A percentile compares a stretch with the other conserved stretches of the same genome.
Evolutionary conservation across 2,888 invertebrate genomes (phyloP).

Genomic region (Mellilla xanthometata): DNA sequence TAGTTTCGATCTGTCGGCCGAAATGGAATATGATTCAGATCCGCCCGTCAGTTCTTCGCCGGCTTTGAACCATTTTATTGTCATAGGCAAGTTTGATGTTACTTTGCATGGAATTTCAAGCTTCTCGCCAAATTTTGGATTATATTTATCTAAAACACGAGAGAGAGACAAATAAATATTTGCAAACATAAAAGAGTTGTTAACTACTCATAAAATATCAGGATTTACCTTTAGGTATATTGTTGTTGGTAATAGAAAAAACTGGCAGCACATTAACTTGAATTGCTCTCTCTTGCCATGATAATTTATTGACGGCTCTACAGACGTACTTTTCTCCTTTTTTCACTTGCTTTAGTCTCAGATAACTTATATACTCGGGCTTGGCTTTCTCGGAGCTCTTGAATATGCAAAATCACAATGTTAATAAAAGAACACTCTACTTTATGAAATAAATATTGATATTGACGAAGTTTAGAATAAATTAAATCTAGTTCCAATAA

Average conservation of each 20-base stretch:
- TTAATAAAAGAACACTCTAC: not conserved
- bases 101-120: too few relatives aligned
- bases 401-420: not conserved
- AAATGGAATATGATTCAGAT: not conserved
- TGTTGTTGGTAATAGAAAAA: too few relatives aligned
- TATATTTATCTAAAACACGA: too few relatives aligned
- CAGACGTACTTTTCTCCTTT: constrained; percentile 3
- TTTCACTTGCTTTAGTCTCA: constrained; percentile 5
- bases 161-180: too few relatives aligned
- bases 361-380: constrained; percentile 5
- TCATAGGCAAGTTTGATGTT: not conserved
- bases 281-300: not conserved
- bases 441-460: too few relatives aligned
- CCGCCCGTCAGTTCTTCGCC: not conserved
- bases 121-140: too few relatives aligned
- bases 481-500: too few relatives aligned
- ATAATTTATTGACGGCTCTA: constrained; percentile 6
- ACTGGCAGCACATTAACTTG: not conserved
- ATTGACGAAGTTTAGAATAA: too few relatives aligned
- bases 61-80: not conserved
- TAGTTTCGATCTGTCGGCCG: not conserved
- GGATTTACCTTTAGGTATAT: not conserved
- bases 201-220: too few relatives aligned
- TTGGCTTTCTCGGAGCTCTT: constrained; percentile 5
- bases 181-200: too few relatives aligned